Evolutionary conservation across 53 echinoderm and acorn worm species (phyloP), one percentile per base, ranked within the genome.

Genomic region (Henricia sp.): DNA sequence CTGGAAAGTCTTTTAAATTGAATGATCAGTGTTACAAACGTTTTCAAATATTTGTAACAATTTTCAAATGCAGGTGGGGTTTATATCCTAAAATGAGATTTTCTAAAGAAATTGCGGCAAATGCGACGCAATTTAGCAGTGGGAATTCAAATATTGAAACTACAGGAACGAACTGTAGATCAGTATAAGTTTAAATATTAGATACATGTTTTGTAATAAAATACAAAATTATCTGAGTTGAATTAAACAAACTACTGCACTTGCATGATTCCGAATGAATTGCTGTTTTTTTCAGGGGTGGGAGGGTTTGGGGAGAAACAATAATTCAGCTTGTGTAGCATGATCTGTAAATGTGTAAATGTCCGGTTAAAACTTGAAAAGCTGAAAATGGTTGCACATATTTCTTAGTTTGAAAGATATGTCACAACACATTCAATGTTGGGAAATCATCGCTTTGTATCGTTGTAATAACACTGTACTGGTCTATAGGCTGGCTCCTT

Each of bases 281-380:
- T 76, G 43, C 41, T 76, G 57, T 77, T 59, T 76, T 26, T 59
- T 26, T 77, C 19, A n/a, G n/a, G n/a, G n/a, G n/a, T n/a, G n/a
- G n/a, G n/a, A n/a, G n/a, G n/a, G 26, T 59, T 46, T 46, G 21
- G 28, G n/a, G 14, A 26, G 42, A 11, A 40, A 62, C 20, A 44
- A 62, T 63, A 28, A 17, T 63, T 63, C 48, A 42, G 63, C 80
- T 50, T 46, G 46, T 63, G 80, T 80, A 64, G 80, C 63, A 80
- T 43, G 46, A 75, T 85, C 66, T 72, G 72, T 71, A 85, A 86
- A 86, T 86, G 86, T 86, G 86, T 86, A 86, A 86, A 86, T 86
- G 86, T 86, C 72, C 76, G 86, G 74, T 75, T 68, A n/a, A n/a
- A n/a, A n/a, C n/a, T n/a, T n/a, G n/a, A n/a, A 63, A 80, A 80